Evolutionary conservation across 2,113 vertebrate species (phyloP), one percentile per base, ranked within the genome.

Genomic region (Pachyramphus minor): DNA sequence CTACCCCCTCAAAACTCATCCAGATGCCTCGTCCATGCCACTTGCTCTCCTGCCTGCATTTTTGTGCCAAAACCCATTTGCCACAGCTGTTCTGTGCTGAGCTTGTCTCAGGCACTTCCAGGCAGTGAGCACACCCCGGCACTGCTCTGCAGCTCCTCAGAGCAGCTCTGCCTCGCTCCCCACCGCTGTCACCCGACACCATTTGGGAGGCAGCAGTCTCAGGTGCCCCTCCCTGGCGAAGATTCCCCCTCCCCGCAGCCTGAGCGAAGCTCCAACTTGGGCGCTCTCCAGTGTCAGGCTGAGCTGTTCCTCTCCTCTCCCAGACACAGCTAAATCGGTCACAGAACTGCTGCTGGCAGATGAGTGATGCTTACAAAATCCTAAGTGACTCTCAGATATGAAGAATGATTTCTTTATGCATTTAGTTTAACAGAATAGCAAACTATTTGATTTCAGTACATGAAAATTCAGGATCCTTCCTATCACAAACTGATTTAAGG

Each of bases 331-430:
- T 92, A 35, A 86, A 88, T 84, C 9, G 13, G 89, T 85, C 75
- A 88, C 79, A 55, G 39, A 90, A 66, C 79, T 90, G 75, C 82
- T 94, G 90, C 72, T 88, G 92, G 92, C 90, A 92, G 88, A 84
- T 67, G 42, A 96, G 55, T 10, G 67, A 77, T 0, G 0, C 78
- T 89, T n/a, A 52, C 33, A 73, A 83, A 92, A 92, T 55, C 79
- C 18, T 39, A 77, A 62, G 16, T 30, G 71, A 94, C 69, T 88
- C 22, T 55, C 41, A 75, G 75, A 93, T 76, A 88, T 2, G 31
- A 79, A 73, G 59, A 80, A 66, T 67, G 30, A 85, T 81, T 85
- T 68, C 67, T 91, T 62, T 30, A 60, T 22, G n/a, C 20, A 31
- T 80, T 58, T 6, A 31, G 17, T 69, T 76, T 45, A 28, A 88